Conservation (phyloP, 2,113 vertebrate species). For the Cavia porcellus region DNA sequence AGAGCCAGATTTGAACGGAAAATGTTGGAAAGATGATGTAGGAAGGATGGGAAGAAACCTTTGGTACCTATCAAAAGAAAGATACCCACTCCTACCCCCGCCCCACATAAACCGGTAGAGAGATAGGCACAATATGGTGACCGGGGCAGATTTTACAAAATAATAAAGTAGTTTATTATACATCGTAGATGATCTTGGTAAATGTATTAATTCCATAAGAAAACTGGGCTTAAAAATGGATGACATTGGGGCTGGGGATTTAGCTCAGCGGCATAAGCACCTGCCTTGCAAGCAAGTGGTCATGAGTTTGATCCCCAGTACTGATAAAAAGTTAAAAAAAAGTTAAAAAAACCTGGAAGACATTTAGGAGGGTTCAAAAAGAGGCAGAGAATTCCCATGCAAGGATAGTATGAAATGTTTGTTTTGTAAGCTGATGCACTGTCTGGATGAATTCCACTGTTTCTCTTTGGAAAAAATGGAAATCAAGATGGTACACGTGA, state of each 20-base stretch:
- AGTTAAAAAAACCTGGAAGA: no score
- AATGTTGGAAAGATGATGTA: not conserved
- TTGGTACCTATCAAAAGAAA: slow-evolving; percentile 8
- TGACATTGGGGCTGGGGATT: not conserved
- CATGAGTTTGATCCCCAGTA: no score
- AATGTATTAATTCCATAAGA: slow-evolving; percentile 52
- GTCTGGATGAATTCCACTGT: not conserved
- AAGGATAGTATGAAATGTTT: not conserved
- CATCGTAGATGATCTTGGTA: slow-evolving; percentile 24
- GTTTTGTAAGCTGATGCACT: not conserved
- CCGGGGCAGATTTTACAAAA: not conserved
- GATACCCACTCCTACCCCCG: not conserved
- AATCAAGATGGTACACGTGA: not conserved
- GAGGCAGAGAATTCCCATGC: not conserved
- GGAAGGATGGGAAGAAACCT: slow-evolving; percentile 49
- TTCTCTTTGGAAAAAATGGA: not conserved
- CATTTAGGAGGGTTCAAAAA: not conserved
- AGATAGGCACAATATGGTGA: not conserved
- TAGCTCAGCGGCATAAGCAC: no score
- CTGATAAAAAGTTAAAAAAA: no score
- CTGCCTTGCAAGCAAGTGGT: no score
- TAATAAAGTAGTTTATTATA: not conserved
- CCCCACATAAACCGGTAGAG: not conserved
- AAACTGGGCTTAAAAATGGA: not conserved
- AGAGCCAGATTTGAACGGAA: slow-evolving; percentile 7